Evolutionary conservation across 1,140 invertebrate genomes (phyloP), one percentile per base, ranked within the genome.

Genomic region (Aphaenogaster floridana): DNA sequence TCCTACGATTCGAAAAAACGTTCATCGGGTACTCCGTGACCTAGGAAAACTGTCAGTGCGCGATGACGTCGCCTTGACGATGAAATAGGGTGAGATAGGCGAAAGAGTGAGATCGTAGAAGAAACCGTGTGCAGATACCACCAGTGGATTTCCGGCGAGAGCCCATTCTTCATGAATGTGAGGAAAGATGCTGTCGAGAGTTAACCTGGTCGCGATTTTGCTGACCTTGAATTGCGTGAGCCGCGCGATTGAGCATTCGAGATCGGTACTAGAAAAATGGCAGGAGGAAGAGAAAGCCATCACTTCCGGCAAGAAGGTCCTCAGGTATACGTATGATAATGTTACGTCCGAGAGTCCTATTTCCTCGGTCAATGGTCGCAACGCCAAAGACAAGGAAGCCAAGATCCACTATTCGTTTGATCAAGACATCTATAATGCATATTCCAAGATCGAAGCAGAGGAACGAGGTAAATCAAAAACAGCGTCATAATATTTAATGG

Each of bases 201-300:
- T 93, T 89, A 93, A 91, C 93, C 90, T 94, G 92, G 90, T 94
- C 90, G 71, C 93, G 54, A 87, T 92, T 69, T 50, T 93, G 57
- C 76, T 95, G 59, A 86, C 83, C 57, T 64, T 91, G 71, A 86
- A 86, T 86, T 92, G 90, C 66, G 36, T 90, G 48, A 72, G 81
- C 3, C 87, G 88, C 66, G 79, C 83, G 17, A 52, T 87, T n/a
- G 84, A 92, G 54, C n/a, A 86, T 3, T 74, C 77, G 17, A 66
- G 1, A 11, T 39, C 77, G 36, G 76, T 9, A 34, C 42, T 15
- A 8, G 68, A 54, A 8, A 57, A 86, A 34, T 64, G 79, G 17
- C 72, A 74, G 9, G 3, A 63, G 36, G 28, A 42, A 50, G 61
- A 86, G 11, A 76, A 28, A n/a, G 61, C n/a, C 11, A 15, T 64